Evolutionary conservation across 2,888 invertebrate genomes (phyloP).

Genomic region (Brachypalpus laphriformis): DNA sequence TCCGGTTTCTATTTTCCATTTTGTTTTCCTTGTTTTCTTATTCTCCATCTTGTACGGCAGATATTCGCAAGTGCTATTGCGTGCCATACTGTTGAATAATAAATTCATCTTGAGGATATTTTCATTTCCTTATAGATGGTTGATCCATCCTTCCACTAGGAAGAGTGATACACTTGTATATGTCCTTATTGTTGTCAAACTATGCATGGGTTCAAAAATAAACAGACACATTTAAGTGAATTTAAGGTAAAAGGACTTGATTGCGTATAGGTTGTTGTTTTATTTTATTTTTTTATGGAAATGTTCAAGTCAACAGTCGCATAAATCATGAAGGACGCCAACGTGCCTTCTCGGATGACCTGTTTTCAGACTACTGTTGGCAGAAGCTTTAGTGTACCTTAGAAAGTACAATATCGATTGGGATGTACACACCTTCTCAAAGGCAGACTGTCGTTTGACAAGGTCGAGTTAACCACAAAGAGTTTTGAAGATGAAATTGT

Average conservation of each 20-base stretch:
- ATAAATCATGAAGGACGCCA: neutral
- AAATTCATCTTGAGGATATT: constrained; percentile 60
- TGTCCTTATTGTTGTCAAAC: neutral
- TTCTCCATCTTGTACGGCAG: neutral
- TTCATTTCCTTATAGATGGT: constrained; percentile 50
- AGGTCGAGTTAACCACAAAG: too few species aligned
- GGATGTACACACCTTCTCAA: too few species aligned
- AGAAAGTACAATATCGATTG: too few species aligned
- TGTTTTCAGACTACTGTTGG: too few species aligned
- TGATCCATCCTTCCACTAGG: neutral
- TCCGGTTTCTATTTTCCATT: constrained; percentile 14
- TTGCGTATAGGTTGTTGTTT: neutral
- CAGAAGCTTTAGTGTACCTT: too few species aligned
- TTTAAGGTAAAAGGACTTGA: neutral
- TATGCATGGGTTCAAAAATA: neutral
- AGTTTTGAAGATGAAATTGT: too few species aligned
- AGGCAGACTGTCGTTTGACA: too few species aligned
- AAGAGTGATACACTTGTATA: neutral
- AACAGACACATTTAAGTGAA: neutral
- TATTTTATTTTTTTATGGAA: neutral
- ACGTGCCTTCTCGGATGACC: neutral
- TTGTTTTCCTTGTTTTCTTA: neutral
- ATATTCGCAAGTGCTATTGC: neutral
- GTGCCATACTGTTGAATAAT: neutral
- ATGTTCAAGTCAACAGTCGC: neutral